A percentile compares a stretch with the other conserved stretches of the same genome.
phyloP scores from a whole-genome alignment of 1,140 invertebrate genomes.

The Alviniconcha marisindica region DNA sequence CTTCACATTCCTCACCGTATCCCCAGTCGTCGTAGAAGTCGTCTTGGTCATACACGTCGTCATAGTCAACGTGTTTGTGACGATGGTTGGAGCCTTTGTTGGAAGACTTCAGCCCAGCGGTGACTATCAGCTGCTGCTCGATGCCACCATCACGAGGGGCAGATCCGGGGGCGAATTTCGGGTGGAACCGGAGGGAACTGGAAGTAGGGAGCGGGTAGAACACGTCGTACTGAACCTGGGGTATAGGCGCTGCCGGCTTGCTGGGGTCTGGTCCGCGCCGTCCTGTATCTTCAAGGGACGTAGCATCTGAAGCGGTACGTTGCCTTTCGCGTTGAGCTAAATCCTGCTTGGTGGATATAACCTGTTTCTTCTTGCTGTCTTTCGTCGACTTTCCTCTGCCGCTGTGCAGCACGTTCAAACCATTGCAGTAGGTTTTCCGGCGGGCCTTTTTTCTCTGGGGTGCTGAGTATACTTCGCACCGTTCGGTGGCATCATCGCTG shows the following conservation, averaged over 20 bases:
- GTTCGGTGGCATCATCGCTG: not conserved
- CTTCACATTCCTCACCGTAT: not conserved
- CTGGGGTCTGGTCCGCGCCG: no score
- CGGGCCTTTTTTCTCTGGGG: not conserved
- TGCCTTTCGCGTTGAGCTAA: not conserved
- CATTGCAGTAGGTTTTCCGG: constrained; percentile 27
- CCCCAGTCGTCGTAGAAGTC: constrained; percentile 5
- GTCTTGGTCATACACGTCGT: not conserved
- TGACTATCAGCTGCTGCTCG: not conserved
- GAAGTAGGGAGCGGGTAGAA: not conserved
- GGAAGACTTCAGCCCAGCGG: not conserved
- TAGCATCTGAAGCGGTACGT: not conserved
- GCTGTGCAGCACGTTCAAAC: constrained; percentile 1
- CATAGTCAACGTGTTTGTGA: not conserved
- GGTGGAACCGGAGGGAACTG: constrained; percentile 15
- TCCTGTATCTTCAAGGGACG: not conserved
- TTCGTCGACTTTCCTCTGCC: constrained; percentile 14
- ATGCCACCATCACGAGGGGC: not conserved
- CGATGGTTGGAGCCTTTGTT: constrained; percentile 6
- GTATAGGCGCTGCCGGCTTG: no score
- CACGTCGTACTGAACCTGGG: constrained; percentile 9
- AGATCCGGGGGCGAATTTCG: not conserved
- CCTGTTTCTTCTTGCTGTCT: constrained; percentile 2
- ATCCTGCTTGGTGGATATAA: constrained; percentile 12
- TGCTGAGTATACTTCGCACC: not conserved